Evolutionary conservation across 2,888 invertebrate species (phyloP), one percentile per base, ranked within the genome.

Genomic region (Gryllus longicercus): DNA sequence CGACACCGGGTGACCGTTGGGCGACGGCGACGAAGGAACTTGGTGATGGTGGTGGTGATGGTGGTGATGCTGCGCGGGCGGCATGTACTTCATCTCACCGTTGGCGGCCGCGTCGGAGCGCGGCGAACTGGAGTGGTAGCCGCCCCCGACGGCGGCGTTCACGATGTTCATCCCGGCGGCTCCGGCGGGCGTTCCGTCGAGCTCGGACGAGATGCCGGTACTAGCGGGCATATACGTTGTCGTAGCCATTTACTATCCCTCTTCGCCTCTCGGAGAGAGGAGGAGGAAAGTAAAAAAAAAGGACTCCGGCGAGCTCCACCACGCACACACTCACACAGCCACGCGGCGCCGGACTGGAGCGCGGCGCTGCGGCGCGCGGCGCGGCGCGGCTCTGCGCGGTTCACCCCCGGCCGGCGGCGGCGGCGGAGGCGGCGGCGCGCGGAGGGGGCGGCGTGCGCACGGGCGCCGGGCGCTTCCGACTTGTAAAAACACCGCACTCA

Each of bases 21-120:
- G 91, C 85, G 93, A 92, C 82, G 93, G 92, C 85, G 92, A 92
- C 83, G 91, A 91, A 82, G 92, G 89, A 88, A 92, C 89, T 86
- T 91, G 91, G 84, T 92, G 92, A 83, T 91, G 90, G 85, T 91
- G 91, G 84, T 93, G 93, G 86, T 95, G 92, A 87, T 94, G 94
- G 88, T 95, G 92, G 50, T 94, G 95, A 88, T 96, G 96, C 87
- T 94, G 94, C 84, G 93, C 92, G 84, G 93, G 93, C 82, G 91
- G 89, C 91, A 95, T 92, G 88, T 97, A 97, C 89, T 97, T 97
- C 96, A 97, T 96, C 89, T 97, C 97, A 14, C 94, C 94, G 86
- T 97, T 97, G 86, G 94, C 94, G 85, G 94, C 94, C 89, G 95
- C 95, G 86, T 94, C 95, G 85, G 93, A 94, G 86, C 95, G 92